These are phyloP conservation scores for Eulithis prunata DNA, from an alignment of 2,888 invertebrate genomes.

Conservation along the genomic window DNA sequence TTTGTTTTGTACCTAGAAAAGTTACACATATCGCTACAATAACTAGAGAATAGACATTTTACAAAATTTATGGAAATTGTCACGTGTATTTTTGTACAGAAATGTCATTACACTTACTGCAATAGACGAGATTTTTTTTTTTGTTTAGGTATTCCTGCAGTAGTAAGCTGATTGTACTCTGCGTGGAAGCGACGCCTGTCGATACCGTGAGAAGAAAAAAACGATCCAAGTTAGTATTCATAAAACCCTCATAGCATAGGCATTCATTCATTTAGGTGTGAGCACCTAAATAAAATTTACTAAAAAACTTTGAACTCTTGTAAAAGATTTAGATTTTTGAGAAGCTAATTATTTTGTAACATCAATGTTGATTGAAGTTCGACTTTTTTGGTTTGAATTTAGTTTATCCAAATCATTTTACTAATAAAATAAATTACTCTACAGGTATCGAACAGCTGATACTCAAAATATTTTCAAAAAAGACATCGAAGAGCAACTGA, in stretches of 20 bases:
- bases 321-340: too few species aligned
- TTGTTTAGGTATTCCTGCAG: conserved; percentile 90
- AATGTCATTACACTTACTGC: too few species aligned
- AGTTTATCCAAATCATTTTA: not conserved
- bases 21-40: not conserved
- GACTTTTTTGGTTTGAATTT: too few species aligned
- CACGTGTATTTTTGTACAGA: too few species aligned
- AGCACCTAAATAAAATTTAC: not conserved
- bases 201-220: conserved; percentile 85
- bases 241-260: not conserved
- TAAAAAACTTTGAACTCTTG: not conserved
- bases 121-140: too few species aligned
- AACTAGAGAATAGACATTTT: too few species aligned
- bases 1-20: not conserved
- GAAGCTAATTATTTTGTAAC: too few species aligned
- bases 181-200: conserved; percentile 92
- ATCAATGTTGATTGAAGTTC: too few species aligned
- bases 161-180: conserved; percentile 94
- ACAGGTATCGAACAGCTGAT: conserved; percentile 64
- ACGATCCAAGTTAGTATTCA: conserved; percentile 73
- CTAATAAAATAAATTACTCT: conserved; percentile 5
- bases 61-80: too few species aligned
- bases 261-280: too few species aligned
- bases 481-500: conserved; percentile 62
- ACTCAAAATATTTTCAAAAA: conserved; percentile 55